phyloP scores from a whole-genome alignment of 2,888 invertebrate species.

The Ophioninae sp. region DNA sequence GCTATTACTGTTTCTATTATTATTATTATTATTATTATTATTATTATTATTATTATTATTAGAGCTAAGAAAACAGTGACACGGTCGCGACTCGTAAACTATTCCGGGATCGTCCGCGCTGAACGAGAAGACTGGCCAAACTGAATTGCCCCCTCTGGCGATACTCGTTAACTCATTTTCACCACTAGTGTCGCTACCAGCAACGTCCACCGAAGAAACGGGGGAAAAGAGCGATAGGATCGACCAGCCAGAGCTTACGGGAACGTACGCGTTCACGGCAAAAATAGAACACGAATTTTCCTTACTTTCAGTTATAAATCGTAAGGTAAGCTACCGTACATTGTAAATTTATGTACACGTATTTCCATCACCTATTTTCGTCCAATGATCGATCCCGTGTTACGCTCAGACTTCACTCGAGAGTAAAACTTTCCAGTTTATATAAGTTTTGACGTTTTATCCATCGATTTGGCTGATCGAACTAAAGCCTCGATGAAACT shows the following conservation, averaged over 20 bases:
- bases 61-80: slow-evolving; percentile 29
- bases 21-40: slow-evolving; percentile 18
- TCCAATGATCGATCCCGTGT: neutral
- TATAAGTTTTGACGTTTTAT: neutral
- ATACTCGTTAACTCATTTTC: slow-evolving; percentile 40
- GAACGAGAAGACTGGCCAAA: slow-evolving; percentile 76
- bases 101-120: slow-evolving; percentile 76
- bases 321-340: slow-evolving; percentile 14
- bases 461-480: neutral
- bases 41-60: slow-evolving; percentile 25
- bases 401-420: neutral
- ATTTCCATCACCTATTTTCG: neutral
- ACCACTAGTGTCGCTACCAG: slow-evolving; percentile 55
- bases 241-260: slow-evolving; percentile 32
- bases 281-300: slow-evolving; percentile 77
- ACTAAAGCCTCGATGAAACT: neutral
- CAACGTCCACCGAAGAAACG: slow-evolving; percentile 18
- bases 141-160: slow-evolving; percentile 64
- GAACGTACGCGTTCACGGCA: slow-evolving; percentile 72
- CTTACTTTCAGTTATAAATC: slow-evolving; percentile 62
- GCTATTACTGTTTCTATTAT: slow-evolving; percentile 14
- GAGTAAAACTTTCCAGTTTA: neutral
- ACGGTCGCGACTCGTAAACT: slow-evolving; percentile 66
- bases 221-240: neutral
- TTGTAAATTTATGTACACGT: slow-evolving; percentile 9